Evolutionary conservation across 2,113 vertebrate species (phyloP).

Genomic region (Bothrops jararaca): DNA sequence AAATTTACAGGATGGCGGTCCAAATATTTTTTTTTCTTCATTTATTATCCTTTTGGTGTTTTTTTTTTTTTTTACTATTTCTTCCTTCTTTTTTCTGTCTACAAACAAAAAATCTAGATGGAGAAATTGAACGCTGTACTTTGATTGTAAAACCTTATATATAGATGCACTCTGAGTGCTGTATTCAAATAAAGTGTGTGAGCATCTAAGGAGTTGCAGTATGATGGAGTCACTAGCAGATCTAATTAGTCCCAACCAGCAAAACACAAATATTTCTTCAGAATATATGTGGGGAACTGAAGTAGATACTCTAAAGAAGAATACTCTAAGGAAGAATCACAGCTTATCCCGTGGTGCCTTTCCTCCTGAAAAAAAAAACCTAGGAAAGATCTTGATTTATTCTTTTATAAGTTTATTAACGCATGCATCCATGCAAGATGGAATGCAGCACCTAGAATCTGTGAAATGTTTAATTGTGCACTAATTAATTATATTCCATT

Average conservation of each 20-base stretch:
- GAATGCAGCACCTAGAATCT: background rate
- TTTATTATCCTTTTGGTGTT: background rate
- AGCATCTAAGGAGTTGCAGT: background rate
- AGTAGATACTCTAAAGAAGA: background rate
- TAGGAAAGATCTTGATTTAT: background rate
- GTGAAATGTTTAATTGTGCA: background rate
- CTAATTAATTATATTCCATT: background rate
- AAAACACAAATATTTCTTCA: background rate
- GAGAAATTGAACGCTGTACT: background rate
- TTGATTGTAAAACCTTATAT: background rate
- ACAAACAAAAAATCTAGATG: background rate
- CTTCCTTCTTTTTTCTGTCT: background rate
- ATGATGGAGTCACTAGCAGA: background rate
- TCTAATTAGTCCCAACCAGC: background rate
- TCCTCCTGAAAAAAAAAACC: background rate
- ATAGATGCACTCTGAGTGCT: background rate
- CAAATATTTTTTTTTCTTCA: background rate
- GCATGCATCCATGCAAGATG: background rate
- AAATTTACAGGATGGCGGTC: background rate
- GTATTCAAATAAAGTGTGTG: background rate
- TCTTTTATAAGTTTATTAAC: background rate
- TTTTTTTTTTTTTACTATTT: background rate
- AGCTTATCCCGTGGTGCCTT: background rate
- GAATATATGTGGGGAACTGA: background rate
- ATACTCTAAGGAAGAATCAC: background rate